Percentiles rank a stretch among this genome's conserved stretches.
These are phyloP conservation scores for Drosophila stalkeri DNA, from an alignment of 2,888 invertebrate genomes.

Conservation along the genomic window DNA sequence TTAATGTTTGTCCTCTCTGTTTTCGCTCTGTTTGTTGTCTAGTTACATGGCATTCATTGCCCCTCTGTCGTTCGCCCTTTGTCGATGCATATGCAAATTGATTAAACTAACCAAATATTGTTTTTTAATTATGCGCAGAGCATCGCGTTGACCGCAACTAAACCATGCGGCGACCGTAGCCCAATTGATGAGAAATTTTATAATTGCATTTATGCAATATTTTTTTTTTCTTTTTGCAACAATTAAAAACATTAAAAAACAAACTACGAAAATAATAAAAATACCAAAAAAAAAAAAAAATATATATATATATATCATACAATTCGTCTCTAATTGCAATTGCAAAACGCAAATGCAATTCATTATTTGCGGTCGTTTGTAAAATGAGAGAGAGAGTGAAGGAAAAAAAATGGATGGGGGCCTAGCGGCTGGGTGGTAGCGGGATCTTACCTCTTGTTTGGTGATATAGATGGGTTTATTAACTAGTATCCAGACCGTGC, in stretches of 20 bases:
- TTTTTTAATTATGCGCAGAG: conserved; percentile 77
- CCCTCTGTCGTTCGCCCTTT: conserved; percentile 18
- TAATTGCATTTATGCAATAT: conserved; percentile 72
- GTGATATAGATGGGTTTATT: conserved; percentile 99
- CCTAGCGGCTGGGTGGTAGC: too few species aligned
- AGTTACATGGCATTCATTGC: conserved; percentile 21
- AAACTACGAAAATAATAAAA: conserved; percentile 9
- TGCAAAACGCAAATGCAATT: conserved; percentile 62
- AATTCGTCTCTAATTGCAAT: conserved; percentile 66
- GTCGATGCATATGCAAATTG: conserved; percentile 65
- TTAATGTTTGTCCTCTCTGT: conserved; percentile 15
- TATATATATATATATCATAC: not conserved
- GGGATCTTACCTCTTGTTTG: conserved; percentile 92
- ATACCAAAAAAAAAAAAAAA: not conserved
- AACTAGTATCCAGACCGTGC: conserved; percentile 99
- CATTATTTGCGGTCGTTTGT: conserved; percentile 70
- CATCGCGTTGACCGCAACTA: conserved; percentile 56
- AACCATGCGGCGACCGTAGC: conserved; percentile 55
- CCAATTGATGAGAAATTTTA: conserved; percentile 72
- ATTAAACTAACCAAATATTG: conserved; percentile 80
- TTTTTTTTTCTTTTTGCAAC: conserved; percentile 43
- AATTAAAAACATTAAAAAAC: conserved; percentile 17
- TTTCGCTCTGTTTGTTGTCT: conserved; percentile 14
- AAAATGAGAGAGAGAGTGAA: conserved; percentile 37
- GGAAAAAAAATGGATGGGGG: not conserved